A percentile compares a stretch with the other conserved stretches of the same genome.
phyloP scores from a whole-genome alignment of 2,888 invertebrate species.

The Eledone cirrhosa region DNA sequence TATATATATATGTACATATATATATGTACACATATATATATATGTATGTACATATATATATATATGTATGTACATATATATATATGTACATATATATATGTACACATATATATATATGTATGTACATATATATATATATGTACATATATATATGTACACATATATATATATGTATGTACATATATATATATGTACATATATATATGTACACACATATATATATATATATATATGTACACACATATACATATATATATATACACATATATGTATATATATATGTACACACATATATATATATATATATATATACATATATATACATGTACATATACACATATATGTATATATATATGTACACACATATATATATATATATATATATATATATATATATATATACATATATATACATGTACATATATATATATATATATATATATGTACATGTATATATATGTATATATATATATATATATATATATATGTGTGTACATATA shows the following conservation, averaged over 20 bases:
- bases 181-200: neutral
- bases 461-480: neutral
- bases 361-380: no score
- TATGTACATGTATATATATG: neutral
- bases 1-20: neutral
- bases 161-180: neutral
- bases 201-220: neutral
- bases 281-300: neutral
- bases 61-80: neutral
- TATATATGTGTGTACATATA: neutral
- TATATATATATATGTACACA: neutral
- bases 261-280: neutral
- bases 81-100: neutral
- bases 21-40: neutral
- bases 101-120: neutral
- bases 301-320: neutral
- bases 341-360: no score
- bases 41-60: neutral
- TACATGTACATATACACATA: no score
- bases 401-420: no score
- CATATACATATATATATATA: neutral
- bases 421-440: no score
- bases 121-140: neutral
- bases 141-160: neutral
- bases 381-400: no score